Base-by-base conservation (phyloP, 2,113 vertebrate species). In the Athene noctua region DNA sequence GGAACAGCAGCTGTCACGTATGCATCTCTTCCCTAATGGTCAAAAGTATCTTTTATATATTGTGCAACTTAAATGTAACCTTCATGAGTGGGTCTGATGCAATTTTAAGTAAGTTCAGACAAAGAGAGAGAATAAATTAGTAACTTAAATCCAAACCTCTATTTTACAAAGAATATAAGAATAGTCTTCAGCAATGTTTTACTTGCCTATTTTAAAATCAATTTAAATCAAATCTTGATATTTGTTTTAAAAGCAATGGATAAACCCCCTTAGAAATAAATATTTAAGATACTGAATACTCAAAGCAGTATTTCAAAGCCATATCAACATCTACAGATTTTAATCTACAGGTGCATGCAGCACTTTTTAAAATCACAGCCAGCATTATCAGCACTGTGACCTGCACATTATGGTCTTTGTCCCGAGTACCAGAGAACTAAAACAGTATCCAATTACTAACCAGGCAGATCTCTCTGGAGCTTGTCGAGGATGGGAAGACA, bases 401-500 rank as follows among this genome's bases (percentile, higher is more conserved):
- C 29, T 90, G 73, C 66, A 74, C 62, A 58, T 38, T 11, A 12
- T 17, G 9, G 34, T n/a, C 72, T 86, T 58, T 22, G 44, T 20
- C 34, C 40, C 2, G 5, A 82, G 44, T 12, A 10, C 34, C 29
- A 26, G 29, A 54, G 44, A 74, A 51, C 61, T 63, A 40, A 51
- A 72, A 40, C 0, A 65, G 49, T 26, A 61, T 44, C 13, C 15
- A 36, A 32, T 19, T 91, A 99, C 99, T 98, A 84, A 99, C 99
- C 99, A 99, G 93, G 99, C 98, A 82, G 99, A 99, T 96, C 99
- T 98, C 97, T 99, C 99, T 8, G 99, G 99, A 58, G 99, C 99
- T 96, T 99, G 99, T 70, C 99, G 99, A 87, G 99, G 99, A 95
- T 99, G 99, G 71, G 99, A 99, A 95, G 99, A 99, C 99, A 99